Conservation (phyloP, 2,113 vertebrate genomes). For the Morone chrysops region DNA sequence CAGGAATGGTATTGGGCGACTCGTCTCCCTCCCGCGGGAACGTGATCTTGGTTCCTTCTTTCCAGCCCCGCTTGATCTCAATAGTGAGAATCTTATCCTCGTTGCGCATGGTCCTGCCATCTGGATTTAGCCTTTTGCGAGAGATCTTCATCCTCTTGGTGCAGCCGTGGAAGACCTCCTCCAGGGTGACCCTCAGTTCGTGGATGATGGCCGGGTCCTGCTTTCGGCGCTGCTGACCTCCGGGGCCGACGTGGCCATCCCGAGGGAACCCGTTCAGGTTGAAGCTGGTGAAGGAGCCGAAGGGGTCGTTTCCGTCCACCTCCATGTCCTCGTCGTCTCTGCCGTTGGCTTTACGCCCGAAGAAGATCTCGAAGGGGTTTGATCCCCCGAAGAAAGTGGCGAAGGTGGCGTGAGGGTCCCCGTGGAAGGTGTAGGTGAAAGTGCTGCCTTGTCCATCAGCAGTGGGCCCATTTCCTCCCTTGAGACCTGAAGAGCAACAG, state of each 20-base stretch:
- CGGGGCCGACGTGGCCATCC: constrained; percentile 90
- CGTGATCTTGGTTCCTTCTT: constrained; percentile 99
- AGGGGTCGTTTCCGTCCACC: constrained; percentile 92
- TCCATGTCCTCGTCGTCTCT: constrained; percentile 97
- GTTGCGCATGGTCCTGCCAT: constrained; percentile 91
- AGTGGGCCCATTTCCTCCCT: constrained; percentile 91
- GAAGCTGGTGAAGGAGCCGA: constrained; percentile 92
- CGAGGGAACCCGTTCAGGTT: constrained; percentile 96
- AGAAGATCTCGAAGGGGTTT: constrained; percentile 98
- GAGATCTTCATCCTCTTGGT: constrained; percentile 99
- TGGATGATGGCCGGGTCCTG: constrained; percentile 97
- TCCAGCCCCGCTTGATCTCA: constrained; percentile 98
- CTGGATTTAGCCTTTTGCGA: constrained; percentile 93
- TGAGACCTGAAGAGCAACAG: constrained; percentile 86
- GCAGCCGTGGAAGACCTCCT: constrained; percentile 96
- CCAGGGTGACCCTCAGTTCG: constrained; percentile 94
- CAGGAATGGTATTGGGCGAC: constrained; percentile 92
- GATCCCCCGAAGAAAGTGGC: constrained; percentile 97
- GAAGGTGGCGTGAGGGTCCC: constrained; percentile 97
- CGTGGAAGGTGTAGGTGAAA: constrained; percentile 97
- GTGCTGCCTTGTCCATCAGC: constrained; percentile 92
- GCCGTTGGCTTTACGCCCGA: constrained; percentile 92
- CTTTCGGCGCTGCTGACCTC: constrained; percentile 88
- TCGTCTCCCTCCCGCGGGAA: constrained; percentile 97
- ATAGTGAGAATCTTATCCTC: constrained; percentile 99